Base-by-base conservation (phyloP, 2,113 vertebrate species). In the Sorex araneus region DNA sequence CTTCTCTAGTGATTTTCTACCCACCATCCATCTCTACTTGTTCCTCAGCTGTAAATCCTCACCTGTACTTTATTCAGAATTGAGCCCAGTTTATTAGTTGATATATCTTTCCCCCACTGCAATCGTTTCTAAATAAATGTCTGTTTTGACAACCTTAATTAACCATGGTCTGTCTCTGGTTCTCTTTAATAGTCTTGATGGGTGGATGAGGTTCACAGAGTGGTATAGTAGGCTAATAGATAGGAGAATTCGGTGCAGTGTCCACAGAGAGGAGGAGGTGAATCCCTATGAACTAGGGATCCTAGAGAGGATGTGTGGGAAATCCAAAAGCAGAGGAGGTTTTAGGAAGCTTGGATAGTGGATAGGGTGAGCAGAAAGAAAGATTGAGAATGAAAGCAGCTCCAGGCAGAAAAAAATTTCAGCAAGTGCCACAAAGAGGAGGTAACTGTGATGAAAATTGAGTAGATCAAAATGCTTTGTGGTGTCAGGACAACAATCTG, bases 361-460 rank as follows among this genome's bases (percentile, higher is more conserved):
- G 11, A 54, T 66, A 32, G 66, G 28, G 36, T 32, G n/a, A 34
- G 36, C 78, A 60, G 43, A 45, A 83, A 54, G 43, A 60, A 21
- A 84, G 69, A 45, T 2, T 18, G 0, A 13, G 32, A 54, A 32
- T 23, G 36, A 6, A 3, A 50, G 7, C 57, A 79, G 19, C 54
- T 27, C 64, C 40, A 7, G 1, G 47, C 13, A 8, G 13, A n/a
- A 69, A 21, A 10, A 57, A 23, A 30, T 10, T 45, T 74, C 70
- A 30, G 54, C 30, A 34, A 15, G 60, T 30, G 25, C 27, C 36
- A 16, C 5, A 30, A 15, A 67, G 15, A 8, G 7, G 32, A 45
- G n/a, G 30, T 25, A 43, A 60, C 0, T 0, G 16, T 16, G 71
- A 2, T 19, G n/a, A 66, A 36, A 45, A 32, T n/a, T 6, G 25